phyloP scores from a whole-genome alignment of 1,140 invertebrate genomes.

The roundworm (Caenorhabditis elegans) region DNA sequence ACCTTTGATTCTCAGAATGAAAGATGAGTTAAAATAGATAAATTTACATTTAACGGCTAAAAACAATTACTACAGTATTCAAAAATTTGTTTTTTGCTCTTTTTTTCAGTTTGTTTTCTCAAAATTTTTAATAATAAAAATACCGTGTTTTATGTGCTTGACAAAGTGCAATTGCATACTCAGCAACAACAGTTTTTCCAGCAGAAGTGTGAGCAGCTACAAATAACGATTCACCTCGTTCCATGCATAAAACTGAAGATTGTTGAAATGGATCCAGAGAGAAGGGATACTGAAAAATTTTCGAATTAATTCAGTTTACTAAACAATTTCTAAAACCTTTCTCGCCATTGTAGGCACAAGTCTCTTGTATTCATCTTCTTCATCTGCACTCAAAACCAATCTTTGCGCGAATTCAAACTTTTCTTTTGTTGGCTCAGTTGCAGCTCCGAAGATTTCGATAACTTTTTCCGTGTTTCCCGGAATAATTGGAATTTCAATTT shows the following conservation, averaged over 20 bases:
- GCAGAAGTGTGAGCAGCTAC: slow-evolving; percentile 98
- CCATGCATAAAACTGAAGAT: slow-evolving; percentile 87
- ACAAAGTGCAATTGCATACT: slow-evolving; percentile 91
- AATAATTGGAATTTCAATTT: background rate
- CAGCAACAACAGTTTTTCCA: slow-evolving; percentile 97
- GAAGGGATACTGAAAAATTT: slow-evolving; percentile 77
- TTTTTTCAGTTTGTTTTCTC: too few relatives aligned
- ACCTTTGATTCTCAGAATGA: too few relatives aligned
- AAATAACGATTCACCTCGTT: slow-evolving; percentile 91
- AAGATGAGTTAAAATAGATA: too few relatives aligned
- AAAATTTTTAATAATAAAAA: too few relatives aligned
- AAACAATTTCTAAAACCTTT: background rate
- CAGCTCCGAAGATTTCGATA: background rate
- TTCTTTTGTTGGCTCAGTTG: background rate
- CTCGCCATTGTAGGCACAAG: slow-evolving; percentile 30
- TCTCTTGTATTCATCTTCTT: background rate
- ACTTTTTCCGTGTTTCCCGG: background rate
- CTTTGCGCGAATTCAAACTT: background rate
- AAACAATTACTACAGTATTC: background rate
- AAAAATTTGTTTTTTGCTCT: too few relatives aligned
- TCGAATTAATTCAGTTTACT: too few relatives aligned
- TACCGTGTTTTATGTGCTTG: slow-evolving; percentile 86
- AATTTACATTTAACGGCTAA: too few relatives aligned
- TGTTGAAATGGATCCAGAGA: slow-evolving; percentile 96
- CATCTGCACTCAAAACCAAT: background rate